Evolutionary conservation across 2,888 invertebrate species (phyloP).

Genomic region (Cecidostiba fungosa): DNA sequence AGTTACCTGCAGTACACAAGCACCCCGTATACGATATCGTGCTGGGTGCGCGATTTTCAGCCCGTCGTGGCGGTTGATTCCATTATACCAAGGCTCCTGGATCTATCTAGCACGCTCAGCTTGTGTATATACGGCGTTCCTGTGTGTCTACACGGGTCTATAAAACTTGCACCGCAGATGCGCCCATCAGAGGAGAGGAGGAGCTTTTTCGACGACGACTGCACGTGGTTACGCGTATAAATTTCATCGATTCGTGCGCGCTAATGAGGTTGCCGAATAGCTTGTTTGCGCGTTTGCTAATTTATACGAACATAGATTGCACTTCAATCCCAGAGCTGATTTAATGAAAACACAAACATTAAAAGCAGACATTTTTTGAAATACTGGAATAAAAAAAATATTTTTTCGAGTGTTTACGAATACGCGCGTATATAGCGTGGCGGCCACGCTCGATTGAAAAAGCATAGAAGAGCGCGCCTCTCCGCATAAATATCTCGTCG

Average conservation of each 20-base stretch:
- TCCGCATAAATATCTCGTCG: neutral
- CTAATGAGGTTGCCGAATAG: neutral
- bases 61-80: conserved; percentile 75
- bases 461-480: neutral
- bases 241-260: too few relatives aligned
- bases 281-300: neutral
- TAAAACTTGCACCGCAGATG: neutral
- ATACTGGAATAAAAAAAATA: neutral
- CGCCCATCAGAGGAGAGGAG: too few relatives aligned
- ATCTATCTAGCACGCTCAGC: too few relatives aligned
- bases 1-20: too few relatives aligned
- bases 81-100: conserved; percentile 70
- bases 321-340: neutral
- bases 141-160: neutral
- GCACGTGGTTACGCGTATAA: too few relatives aligned
- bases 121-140: too few relatives aligned
- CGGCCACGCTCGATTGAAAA: neutral
- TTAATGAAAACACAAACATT: neutral
- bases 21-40: too few relatives aligned
- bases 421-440: neutral
- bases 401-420: neutral
- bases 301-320: neutral
- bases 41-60: conserved; percentile 66
- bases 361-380: neutral
- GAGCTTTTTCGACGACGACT: too few relatives aligned